Base-by-base conservation (phyloP, 2,113 vertebrate species). In the Spea bombifrons region DNA sequence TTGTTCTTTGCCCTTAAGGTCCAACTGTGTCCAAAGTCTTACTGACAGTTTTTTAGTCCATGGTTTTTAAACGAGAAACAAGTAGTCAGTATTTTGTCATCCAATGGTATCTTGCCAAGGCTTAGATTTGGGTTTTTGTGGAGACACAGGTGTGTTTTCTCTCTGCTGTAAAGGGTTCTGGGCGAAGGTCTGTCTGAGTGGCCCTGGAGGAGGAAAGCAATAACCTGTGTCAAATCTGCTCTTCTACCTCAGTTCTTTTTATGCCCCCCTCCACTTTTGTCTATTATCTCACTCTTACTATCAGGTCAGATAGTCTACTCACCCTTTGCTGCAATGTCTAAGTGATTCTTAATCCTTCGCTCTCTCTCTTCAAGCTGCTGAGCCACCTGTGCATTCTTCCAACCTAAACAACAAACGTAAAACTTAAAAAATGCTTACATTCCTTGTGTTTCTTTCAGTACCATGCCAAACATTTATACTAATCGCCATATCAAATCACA, bases 161-260 rank as follows among this genome's bases (percentile, higher is more conserved):
- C 68, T 80, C 80, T 93, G 92, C 75, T 93, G 85, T 15, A 96
- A 81, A 61, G 95, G 95, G 83, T 94, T 96, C 64, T 96, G 92
- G 83, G 90, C 83, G 82, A 94, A 97, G 0, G 95, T 97, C 87
- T 95, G 94, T 78, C 91, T 90, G 85, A 97, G 84, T 0, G 95
- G 94, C 50, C 94, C 95, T 96, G 81, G 4, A 59, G 45, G n/a
- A 52, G 75, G 71, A 75, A 47, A 53, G 69, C 76, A 8, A n/a
- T 30, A 81, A 75, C 6, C 5, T 30, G 3, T 4, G 17, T 65
- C 63, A 65, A 8, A 30, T 30, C 30, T 30, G 1, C 30, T 30
- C 30, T 30, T 30, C 30, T 30, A 30, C 30, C 30, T 30, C 30
- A 30, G 30, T 30, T 30, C 30, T 30, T 30, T 30, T 30, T 30